phyloP scores from a whole-genome alignment of 2,888 invertebrate genomes.

The Plebejus melissa region DNA sequence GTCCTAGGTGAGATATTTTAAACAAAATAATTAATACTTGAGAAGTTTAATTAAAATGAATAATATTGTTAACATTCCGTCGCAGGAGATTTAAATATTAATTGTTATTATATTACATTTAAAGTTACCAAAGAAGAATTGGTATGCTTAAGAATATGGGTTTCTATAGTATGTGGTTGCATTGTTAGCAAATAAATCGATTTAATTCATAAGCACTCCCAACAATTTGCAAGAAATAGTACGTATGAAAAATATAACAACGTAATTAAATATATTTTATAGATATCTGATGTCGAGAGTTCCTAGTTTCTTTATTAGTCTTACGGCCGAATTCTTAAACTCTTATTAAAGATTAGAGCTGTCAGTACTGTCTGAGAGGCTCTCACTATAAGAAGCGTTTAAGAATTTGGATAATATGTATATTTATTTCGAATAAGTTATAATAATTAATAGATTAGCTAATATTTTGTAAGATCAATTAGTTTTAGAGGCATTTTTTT shows the following conservation, averaged over 20 bases:
- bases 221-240: background rate
- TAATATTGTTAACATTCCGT: conserved; percentile 1
- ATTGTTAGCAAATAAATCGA: too few relatives aligned
- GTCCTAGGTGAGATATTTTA: background rate
- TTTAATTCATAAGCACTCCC: too few relatives aligned
- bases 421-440: background rate
- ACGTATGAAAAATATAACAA: background rate
- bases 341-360: background rate
- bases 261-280: background rate
- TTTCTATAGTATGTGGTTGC: too few relatives aligned
- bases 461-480: background rate
- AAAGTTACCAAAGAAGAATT: background rate
- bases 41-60: background rate
- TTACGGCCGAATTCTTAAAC: background rate
- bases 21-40: background rate
- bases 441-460: background rate
- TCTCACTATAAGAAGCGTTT: background rate
- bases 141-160: background rate
- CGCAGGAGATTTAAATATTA: background rate
- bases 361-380: background rate
- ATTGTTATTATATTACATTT: background rate
- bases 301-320: background rate
- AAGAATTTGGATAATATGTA: background rate
- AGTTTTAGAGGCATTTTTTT: background rate
- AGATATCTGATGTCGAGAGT: background rate